phyloP scores from a whole-genome alignment of 2,888 invertebrate genomes.

The Drosophila cracens region DNA sequence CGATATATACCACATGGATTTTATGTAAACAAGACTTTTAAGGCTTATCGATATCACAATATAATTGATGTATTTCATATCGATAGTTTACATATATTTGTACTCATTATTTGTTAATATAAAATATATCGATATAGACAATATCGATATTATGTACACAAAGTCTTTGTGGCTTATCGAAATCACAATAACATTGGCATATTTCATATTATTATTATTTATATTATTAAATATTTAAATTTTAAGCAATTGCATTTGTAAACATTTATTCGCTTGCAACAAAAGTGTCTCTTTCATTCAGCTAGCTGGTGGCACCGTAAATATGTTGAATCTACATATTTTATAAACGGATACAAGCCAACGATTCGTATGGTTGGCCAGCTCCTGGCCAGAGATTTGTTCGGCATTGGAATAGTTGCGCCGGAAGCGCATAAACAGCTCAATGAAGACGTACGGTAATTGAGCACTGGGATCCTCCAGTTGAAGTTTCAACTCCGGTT shows the following conservation, averaged over 20 bases:
- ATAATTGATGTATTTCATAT: not conserved
- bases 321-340: constrained; percentile 54
- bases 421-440: constrained; percentile 57
- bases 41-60: not conserved
- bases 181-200: not conserved
- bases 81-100: not conserved
- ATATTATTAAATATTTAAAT: not conserved
- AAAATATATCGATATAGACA: not conserved
- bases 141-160: not conserved
- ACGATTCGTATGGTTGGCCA: constrained; percentile 35
- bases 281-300: not conserved
- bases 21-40: not conserved
- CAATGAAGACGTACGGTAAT: constrained; percentile 53
- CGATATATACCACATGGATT: not conserved
- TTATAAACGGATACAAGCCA: constrained; percentile 62
- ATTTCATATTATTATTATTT: not conserved
- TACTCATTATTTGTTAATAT: not conserved
- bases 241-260: not conserved
- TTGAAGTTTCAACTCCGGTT: constrained; percentile 37
- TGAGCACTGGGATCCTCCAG: constrained; percentile 30
- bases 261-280: not conserved
- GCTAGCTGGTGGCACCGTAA: constrained; percentile 43
- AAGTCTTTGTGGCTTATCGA: not conserved
- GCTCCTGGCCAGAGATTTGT: constrained; percentile 12
- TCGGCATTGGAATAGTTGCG: constrained; percentile 55